phyloP scores from a whole-genome alignment of 2,888 invertebrate genomes.

The Synergus laeviventris region DNA sequence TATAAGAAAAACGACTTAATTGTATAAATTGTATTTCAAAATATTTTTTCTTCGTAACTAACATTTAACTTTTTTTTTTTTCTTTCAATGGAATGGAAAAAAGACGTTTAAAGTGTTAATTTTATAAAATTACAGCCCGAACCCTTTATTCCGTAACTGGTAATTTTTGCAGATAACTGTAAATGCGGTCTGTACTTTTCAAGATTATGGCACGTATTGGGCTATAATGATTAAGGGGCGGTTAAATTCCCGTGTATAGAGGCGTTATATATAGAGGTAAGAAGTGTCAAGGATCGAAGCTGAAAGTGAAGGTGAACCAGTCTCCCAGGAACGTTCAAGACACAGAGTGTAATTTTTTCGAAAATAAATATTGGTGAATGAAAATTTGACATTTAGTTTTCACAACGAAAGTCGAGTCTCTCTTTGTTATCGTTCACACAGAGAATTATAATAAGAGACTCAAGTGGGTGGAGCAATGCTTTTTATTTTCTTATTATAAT shows the following conservation, averaged over 20 bases:
- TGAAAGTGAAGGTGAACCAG: conserved; percentile 36
- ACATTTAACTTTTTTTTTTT: too few species aligned
- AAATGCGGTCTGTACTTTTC: conserved; percentile 15
- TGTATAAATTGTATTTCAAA: not conserved
- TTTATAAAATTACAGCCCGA: not conserved
- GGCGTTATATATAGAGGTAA: conserved; percentile 15
- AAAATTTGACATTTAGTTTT: conserved; percentile 32
- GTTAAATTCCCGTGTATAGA: conserved; percentile 13
- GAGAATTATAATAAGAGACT: conserved; percentile 19
- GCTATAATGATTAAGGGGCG: conserved; percentile 25
- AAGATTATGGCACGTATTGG: conserved; percentile 18
- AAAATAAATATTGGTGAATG: conserved; percentile 21
- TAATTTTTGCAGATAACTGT: conserved; percentile 23
- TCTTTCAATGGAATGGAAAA: not conserved
- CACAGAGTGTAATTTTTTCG: conserved; percentile 11
- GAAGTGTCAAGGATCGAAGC: conserved; percentile 39
- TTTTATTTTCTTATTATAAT: conserved; percentile 31
- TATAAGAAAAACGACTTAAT: not conserved
- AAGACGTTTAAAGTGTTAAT: conserved; percentile 1
- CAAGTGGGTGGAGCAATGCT: conserved; percentile 23
- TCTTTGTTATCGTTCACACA: conserved; percentile 12
- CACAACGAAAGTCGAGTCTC: conserved; percentile 6
- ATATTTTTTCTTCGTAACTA: too few species aligned
- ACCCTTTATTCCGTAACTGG: not conserved
- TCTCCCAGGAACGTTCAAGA: conserved; percentile 3